Evolutionary conservation across 2,113 vertebrate genomes (phyloP).

Genomic region (Phoxinus phoxinus): DNA sequence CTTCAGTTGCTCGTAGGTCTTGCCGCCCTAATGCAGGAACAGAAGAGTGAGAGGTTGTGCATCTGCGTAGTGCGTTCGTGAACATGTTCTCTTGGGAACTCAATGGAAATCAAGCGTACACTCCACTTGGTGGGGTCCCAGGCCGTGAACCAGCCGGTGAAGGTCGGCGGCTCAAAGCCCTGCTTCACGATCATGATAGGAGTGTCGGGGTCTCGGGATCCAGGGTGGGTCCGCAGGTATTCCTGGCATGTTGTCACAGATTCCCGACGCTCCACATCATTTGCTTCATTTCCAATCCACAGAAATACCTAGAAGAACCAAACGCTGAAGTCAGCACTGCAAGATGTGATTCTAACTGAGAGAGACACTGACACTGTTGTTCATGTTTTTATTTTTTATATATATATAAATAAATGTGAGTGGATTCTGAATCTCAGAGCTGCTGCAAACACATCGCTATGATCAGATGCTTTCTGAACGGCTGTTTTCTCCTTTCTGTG

Average conservation of each 20-base stretch:
- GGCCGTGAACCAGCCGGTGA: conserved; percentile 89
- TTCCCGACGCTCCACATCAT: conserved; percentile 77
- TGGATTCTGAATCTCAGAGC: too few species aligned
- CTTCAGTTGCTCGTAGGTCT: conserved; percentile 86
- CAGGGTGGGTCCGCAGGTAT: conserved; percentile 85
- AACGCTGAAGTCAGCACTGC: background rate
- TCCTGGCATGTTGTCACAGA: conserved; percentile 77
- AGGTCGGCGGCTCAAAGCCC: conserved; percentile 86
- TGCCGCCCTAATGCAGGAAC: conserved; percentile 76
- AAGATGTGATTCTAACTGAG: background rate
- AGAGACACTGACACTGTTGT: too few species aligned
- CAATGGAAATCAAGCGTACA: conserved; percentile 71
- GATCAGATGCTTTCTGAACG: too few species aligned
- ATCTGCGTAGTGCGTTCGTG: background rate
- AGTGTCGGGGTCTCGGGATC: conserved; percentile 79
- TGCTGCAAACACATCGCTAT: too few species aligned
- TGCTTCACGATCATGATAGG: conserved; percentile 84
- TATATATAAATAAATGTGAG: too few species aligned
- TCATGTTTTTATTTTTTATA: too few species aligned
- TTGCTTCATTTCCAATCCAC: conserved; percentile 85
- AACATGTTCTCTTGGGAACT: background rate
- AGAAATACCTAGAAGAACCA: conserved; percentile 78
- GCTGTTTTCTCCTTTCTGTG: too few species aligned
- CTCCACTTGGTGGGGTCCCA: conserved; percentile 88
- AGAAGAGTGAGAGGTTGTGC: conserved; percentile 3